phyloP scores from a whole-genome alignment of 2,797 vertebrate species.

The Myotis myotis region DNA sequence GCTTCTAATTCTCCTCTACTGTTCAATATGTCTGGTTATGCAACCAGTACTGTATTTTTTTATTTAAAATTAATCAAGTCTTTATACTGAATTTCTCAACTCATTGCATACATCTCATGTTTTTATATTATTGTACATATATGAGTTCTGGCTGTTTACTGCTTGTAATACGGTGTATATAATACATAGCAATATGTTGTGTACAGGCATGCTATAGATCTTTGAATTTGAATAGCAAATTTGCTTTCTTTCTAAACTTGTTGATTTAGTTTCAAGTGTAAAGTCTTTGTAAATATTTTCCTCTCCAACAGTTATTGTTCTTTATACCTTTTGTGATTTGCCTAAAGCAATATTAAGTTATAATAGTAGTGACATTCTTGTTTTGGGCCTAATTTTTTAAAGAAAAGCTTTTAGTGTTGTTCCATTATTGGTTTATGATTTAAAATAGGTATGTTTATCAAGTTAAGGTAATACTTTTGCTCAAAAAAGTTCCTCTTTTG shows the following conservation, averaged over 20 bases:
- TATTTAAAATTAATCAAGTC: constrained; percentile 9
- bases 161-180: neutral
- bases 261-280: constrained; percentile 34
- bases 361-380: neutral
- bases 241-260: neutral
- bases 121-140: neutral
- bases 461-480: constrained; percentile 29
- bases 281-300: constrained; percentile 45
- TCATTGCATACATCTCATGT: neutral
- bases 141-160: neutral
- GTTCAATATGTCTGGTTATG: neutral
- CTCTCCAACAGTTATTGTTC: constrained; percentile 19
- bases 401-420: neutral
- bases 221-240: constrained; percentile 31
- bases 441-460: constrained; percentile 33
- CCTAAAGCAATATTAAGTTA: constrained; percentile 39
- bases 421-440: constrained; percentile 3
- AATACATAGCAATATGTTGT: neutral
- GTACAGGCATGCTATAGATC: neutral
- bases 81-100: constrained; percentile 21
- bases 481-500: constrained; percentile 35
- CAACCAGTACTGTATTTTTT: neutral
- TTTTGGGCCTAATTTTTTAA: neutral
- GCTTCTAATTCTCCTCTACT: neutral
- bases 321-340: constrained; percentile 32